These are phyloP conservation scores for Geotrupes spiniger DNA, from an alignment of 2,888 invertebrate genomes.

Conservation along the genomic window DNA sequence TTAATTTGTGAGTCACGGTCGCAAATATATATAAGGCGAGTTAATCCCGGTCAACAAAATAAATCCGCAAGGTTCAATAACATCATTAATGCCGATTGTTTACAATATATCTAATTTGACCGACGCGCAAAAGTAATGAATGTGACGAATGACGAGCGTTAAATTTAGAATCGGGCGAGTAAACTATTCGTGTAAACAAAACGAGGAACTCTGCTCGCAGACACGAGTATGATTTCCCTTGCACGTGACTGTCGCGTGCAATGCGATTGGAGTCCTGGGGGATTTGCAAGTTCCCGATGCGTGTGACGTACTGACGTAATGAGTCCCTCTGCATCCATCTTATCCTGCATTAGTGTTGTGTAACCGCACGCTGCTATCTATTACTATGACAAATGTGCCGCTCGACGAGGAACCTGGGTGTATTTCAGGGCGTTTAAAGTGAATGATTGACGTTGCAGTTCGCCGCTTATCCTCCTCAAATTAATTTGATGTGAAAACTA, in stretches of 20 bases:
- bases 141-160: not conserved
- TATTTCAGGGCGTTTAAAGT: slow-evolving; percentile 19
- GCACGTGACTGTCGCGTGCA: slow-evolving; percentile 22
- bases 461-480: not conserved
- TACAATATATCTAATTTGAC: slow-evolving; percentile 1
- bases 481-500: no score
- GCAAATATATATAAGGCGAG: no score
- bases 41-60: not conserved
- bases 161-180: not conserved
- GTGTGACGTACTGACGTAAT: slow-evolving; percentile 24
- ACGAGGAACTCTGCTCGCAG: slow-evolving; percentile 1
- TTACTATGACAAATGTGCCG: slow-evolving; percentile 29
- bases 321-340: slow-evolving; percentile 31
- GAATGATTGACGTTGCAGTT: slow-evolving; percentile 18
- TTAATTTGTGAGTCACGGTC: no score
- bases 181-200: slow-evolving; percentile 1
- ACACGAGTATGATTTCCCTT: slow-evolving; percentile 8
- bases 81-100: slow-evolving; percentile 11
- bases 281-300: slow-evolving; percentile 27
- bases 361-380: slow-evolving; percentile 29
- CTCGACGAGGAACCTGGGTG: slow-evolving; percentile 9
- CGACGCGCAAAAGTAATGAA: slow-evolving; percentile 1
- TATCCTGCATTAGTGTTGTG: slow-evolving; percentile 27
- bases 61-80: slow-evolving; percentile 16
- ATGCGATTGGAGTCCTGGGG: slow-evolving; percentile 19